These are phyloP conservation scores for Etheostoma spectabile DNA, from an alignment of 2,113 vertebrate genomes.

Conservation along the genomic window DNA sequence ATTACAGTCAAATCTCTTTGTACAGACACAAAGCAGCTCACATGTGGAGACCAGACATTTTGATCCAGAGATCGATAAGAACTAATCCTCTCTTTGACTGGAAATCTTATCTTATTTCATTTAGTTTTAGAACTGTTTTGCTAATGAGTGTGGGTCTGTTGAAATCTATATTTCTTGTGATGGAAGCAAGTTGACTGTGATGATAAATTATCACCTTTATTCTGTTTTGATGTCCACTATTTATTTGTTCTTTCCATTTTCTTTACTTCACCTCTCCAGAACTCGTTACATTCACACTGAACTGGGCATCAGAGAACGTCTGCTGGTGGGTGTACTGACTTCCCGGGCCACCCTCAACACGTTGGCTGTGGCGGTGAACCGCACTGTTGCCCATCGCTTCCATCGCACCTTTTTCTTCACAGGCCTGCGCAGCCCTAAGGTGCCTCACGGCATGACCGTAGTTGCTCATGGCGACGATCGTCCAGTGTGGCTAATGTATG, in stretches of 20 bases:
- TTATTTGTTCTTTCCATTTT: background rate
- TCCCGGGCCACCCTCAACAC: constrained; percentile 92
- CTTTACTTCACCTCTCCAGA: constrained; percentile 76
- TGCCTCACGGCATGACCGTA: constrained; percentile 93
- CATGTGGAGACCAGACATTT: background rate
- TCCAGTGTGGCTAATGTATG: constrained; percentile 98
- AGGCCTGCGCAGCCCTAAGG: constrained; percentile 90
- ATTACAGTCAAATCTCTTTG: constrained; percentile 3
- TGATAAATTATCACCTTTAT: background rate
- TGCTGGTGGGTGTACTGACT: constrained; percentile 93
- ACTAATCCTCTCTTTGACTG: background rate
- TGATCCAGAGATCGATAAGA: background rate
- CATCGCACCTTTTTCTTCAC: constrained; percentile 93
- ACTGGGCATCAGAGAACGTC: constrained; percentile 93
- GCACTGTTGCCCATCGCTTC: constrained; percentile 93
- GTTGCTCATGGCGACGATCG: constrained; percentile 94
- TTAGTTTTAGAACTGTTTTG: background rate
- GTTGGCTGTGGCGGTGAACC: constrained; percentile 94
- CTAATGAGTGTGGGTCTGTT: background rate
- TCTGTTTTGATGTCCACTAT: background rate
- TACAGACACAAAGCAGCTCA: background rate
- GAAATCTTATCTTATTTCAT: background rate
- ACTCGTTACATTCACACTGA: constrained; percentile 98
- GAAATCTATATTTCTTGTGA: background rate
- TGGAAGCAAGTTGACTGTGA: background rate